Base-by-base conservation (phyloP, 2,797 vertebrate species). In the Parambassis ranga region DNA sequence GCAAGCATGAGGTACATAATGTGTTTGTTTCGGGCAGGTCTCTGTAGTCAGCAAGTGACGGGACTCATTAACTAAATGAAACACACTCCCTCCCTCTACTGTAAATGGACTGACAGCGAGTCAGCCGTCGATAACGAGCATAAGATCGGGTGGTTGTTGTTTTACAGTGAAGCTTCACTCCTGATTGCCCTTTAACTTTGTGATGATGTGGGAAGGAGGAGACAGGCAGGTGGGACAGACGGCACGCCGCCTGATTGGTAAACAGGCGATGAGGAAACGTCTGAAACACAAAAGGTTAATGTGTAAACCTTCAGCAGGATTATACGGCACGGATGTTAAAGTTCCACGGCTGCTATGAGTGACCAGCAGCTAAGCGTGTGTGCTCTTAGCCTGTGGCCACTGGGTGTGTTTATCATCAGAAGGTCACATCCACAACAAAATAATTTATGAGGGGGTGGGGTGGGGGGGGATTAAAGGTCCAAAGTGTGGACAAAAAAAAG, bases 31-130 rank as follows among this genome's bases (percentile, higher is more conserved):
- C 2, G 0, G 20, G 46, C 20, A 27, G 27, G 23, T 32, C 28
- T 62, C 32, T 44, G 36, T 19, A 46, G 71, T 78, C 67, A 74
- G 63, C 62, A 28, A 42, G 57, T 56, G 19, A n/a, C 14, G 8
- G 37, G 57, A 82, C 44, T 63, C 65, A 77, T 87, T 83, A 84
- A 79, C 76, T 49, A 63, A 84, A 76, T 60, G 27, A 62, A 68
- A 53, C 18, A 4, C 35, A 8, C 59, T 10, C 38, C 37, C 36
- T 3, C 42, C 7, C 11, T 28, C 19, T 0, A 10, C 63, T 36
- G 49, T 13, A 10, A 68, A 30, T 10, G n/a, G 4, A 16, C 47
- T 13, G 15, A n/a, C 48, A 63, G 50, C 33, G 65, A 82, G 50
- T 67, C 69, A 61, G 50, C 16, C 57, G 5, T 50, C 36, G 33